These are phyloP conservation scores for Pseudomyrmex dendroicus DNA, from an alignment of 1,140 invertebrate genomes.

Conservation along the genomic window DNA sequence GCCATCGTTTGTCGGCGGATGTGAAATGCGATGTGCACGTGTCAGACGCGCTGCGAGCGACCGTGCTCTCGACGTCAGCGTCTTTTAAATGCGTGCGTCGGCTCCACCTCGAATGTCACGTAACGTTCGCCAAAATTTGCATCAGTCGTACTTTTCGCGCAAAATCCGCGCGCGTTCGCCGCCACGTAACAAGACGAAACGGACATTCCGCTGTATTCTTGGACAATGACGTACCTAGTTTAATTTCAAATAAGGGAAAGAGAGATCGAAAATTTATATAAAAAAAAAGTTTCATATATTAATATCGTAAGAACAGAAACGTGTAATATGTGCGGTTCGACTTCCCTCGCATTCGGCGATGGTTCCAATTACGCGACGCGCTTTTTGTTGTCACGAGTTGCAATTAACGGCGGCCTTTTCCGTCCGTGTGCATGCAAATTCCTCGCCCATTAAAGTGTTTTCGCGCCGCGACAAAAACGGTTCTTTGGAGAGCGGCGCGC, in stretches of 20 bases:
- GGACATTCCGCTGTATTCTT: conserved; percentile 1
- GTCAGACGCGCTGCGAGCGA: conserved; percentile 30
- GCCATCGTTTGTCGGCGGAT: conserved; percentile 47
- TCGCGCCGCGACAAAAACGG: conserved; percentile 24
- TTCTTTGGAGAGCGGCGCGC: conserved; percentile 12
- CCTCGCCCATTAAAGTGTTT: conserved; percentile 35
- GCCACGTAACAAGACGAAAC: neutral
- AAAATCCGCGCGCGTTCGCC: neutral
- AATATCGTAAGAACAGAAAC: neutral
- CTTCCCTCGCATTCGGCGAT: too few species aligned
- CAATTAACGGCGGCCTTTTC: neutral
- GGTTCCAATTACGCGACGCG: conserved; percentile 18
- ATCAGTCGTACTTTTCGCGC: neutral
- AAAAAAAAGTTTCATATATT: neutral
- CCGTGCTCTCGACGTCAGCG: conserved; percentile 5
- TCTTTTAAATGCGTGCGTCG: conserved; percentile 43
- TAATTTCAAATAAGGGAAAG: too few species aligned
- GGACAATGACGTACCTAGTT: neutral
- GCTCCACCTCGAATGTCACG: conserved; percentile 5
- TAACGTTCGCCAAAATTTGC: conserved; percentile 15
- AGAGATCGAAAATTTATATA: neutral
- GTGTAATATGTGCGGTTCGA: neutral
- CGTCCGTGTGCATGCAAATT: conserved; percentile 28
- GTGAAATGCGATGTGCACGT: conserved; percentile 38
- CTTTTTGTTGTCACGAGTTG: neutral